phyloP scores from a whole-genome alignment of 2,113 vertebrate genomes.

The Oncorhynchus tshawytscha region DNA sequence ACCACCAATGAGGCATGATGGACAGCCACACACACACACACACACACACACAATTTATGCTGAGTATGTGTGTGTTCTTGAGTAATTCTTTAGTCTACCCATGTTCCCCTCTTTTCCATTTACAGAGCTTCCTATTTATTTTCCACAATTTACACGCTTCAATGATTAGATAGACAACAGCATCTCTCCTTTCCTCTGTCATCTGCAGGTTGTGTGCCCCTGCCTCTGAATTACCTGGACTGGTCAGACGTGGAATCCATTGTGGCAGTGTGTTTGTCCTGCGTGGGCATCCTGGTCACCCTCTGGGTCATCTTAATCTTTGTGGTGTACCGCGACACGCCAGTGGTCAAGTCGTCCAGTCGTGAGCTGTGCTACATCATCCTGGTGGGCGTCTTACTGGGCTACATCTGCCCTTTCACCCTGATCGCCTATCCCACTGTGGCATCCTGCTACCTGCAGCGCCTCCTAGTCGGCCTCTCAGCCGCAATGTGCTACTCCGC shows the following conservation, averaged over 20 bases:
- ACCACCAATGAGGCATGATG: slow-evolving; percentile 28
- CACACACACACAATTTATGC: neutral
- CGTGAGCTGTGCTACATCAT: slow-evolving; percentile 98
- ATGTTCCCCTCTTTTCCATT: neutral
- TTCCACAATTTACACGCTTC: neutral
- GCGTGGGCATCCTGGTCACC: slow-evolving; percentile 93
- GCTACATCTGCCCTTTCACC: slow-evolving; percentile 97
- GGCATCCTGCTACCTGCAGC: slow-evolving; percentile 93
- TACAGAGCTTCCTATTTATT: neutral
- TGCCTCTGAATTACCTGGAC: slow-evolving; percentile 88
- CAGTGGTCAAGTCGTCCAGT: slow-evolving; percentile 97
- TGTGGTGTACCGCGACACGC: slow-evolving; percentile 95
- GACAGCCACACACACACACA: slow-evolving; percentile 5
- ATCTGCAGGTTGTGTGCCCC: slow-evolving; percentile 83
- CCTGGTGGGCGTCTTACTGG: slow-evolving; percentile 93
- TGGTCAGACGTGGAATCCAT: slow-evolving; percentile 96
- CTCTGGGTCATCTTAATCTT: slow-evolving; percentile 98
- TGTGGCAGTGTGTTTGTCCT: slow-evolving; percentile 94
- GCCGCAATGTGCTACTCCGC: slow-evolving; percentile 98
- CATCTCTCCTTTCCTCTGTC: slow-evolving; percentile 43
- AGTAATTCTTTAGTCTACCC: slow-evolving; percentile 1
- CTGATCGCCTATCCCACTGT: slow-evolving; percentile 91
- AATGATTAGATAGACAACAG: too few relatives aligned
- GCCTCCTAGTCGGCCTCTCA: slow-evolving; percentile 93
- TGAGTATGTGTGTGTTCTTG: slow-evolving; percentile 2